Evolutionary conservation across 1,140 invertebrate species (phyloP).

Genomic region (Drosophila pandora): DNA sequence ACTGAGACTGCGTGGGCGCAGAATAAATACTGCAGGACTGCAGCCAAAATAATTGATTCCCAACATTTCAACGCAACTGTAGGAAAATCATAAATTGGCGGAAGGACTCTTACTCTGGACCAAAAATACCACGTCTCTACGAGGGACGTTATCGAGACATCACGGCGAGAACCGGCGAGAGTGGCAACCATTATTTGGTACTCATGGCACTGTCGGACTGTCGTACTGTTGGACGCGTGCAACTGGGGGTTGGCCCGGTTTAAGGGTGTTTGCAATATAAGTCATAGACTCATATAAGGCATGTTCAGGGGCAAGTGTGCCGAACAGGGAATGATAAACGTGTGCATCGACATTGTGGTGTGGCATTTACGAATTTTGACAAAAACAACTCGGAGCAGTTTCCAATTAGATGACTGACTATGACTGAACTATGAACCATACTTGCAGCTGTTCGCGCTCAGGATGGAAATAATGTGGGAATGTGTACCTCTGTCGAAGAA

Average conservation of each 20-base stretch:
- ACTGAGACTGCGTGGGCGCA: slow-evolving; percentile 29
- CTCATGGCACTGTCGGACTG: no score
- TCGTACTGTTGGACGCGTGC: no score
- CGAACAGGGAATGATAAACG: background rate
- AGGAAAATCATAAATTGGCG: background rate
- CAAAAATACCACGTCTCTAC: no score
- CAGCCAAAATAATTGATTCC: slow-evolving; percentile 2
- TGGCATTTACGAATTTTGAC: background rate
- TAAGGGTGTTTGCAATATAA: no score
- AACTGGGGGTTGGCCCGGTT: no score
- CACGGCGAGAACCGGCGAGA: no score
- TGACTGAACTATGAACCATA: background rate
- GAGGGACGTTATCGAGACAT: no score
- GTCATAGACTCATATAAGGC: no score
- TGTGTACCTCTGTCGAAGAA: slow-evolving; percentile 33
- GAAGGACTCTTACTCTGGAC: background rate
- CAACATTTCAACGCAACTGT: background rate
- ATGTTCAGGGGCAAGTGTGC: background rate
- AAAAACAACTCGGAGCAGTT: background rate
- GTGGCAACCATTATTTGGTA: no score
- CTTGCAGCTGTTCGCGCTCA: slow-evolving; percentile 28
- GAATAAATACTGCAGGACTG: slow-evolving; percentile 26
- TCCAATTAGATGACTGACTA: background rate
- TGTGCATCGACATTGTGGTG: background rate
- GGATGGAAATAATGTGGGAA: slow-evolving; percentile 27